Evolutionary conservation across 2,888 invertebrate species (phyloP).

Genomic region (Neoascia interrupta): DNA sequence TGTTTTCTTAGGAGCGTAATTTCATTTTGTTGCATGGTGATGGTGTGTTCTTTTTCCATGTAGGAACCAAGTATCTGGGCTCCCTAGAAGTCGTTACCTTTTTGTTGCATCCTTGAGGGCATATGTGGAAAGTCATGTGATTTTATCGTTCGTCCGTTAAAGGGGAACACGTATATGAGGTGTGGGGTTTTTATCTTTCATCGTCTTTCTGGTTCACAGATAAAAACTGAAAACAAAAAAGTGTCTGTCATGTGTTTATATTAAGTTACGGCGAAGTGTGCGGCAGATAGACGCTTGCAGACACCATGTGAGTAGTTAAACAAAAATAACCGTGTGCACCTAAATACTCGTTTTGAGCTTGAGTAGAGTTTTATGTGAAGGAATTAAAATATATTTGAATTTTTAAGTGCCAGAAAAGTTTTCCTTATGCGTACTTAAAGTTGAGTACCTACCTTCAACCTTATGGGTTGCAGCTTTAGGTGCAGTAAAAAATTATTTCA

Average conservation of each 20-base stretch:
- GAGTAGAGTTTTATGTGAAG: constrained; percentile 49
- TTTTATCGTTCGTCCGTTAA: constrained; percentile 49
- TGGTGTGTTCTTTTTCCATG: constrained; percentile 5
- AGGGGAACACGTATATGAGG: neutral
- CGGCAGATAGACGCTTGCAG: constrained; percentile 45
- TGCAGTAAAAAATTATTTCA: no score
- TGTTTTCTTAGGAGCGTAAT: constrained; percentile 27
- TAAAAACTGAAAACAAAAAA: constrained; percentile 8
- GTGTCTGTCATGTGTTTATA: constrained; percentile 48
- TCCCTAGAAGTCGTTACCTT: constrained; percentile 51
- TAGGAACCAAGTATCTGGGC: no score
- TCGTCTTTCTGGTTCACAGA: constrained; percentile 19
- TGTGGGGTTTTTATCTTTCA: constrained; percentile 18
- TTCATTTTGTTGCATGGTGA: constrained; percentile 59
- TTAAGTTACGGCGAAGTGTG: constrained; percentile 53
- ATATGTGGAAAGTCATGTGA: constrained; percentile 69
- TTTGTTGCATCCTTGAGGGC: constrained; percentile 64
- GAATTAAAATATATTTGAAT: constrained; percentile 60
- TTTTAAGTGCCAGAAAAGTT: constrained; percentile 25
- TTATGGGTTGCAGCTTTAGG: no score
- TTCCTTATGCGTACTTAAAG: constrained; percentile 1
- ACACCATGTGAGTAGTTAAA: constrained; percentile 58
- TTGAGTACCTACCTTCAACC: no score
- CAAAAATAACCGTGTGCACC: constrained; percentile 49
- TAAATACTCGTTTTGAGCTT: constrained; percentile 57